Evolutionary conservation across 2,113 vertebrate species (phyloP).

Genomic region (Colistium nudipinnis): DNA sequence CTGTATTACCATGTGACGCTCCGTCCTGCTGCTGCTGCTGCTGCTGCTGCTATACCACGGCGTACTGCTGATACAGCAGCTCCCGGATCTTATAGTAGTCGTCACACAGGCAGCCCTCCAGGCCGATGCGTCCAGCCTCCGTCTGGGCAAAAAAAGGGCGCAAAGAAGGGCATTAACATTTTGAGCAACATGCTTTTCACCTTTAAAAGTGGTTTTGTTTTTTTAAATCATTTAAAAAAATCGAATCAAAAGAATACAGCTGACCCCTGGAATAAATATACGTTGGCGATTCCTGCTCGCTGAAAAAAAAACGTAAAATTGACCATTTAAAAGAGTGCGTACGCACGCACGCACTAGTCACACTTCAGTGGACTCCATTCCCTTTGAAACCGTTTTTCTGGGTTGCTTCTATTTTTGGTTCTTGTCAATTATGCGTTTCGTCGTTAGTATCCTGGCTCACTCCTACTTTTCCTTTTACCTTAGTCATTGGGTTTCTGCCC

Average conservation of each 20-base stretch:
- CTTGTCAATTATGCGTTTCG: constrained; percentile 69
- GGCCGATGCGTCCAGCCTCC: constrained; percentile 95
- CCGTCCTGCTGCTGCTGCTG: constrained; percentile 36
- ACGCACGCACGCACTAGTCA: neutral
- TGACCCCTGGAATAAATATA: neutral
- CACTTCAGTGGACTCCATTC: constrained; percentile 14
- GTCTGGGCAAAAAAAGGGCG: constrained; percentile 89
- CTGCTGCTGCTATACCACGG: constrained; percentile 87
- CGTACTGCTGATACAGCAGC: constrained; percentile 97
- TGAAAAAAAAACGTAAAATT: too few relatives aligned
- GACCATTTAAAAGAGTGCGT: constrained; percentile 16
- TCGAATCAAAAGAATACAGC: neutral
- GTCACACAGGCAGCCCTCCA: constrained; percentile 98
- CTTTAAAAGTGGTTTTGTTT: neutral
- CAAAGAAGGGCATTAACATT: constrained; percentile 24
- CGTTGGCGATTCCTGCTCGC: neutral
- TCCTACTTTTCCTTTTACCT: constrained; percentile 30
- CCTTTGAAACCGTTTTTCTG: constrained; percentile 67
- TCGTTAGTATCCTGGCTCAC: constrained; percentile 53
- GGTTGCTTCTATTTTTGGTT: constrained; percentile 70
- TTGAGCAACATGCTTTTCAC: neutral
- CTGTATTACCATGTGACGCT: constrained; percentile 30
- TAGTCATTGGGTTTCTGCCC: constrained; percentile 28
- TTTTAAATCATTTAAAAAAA: too few relatives aligned
- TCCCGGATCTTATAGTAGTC: constrained; percentile 99